phyloP scores from a whole-genome alignment of 2,113 vertebrate species.

The Coracopsis vasa region DNA sequence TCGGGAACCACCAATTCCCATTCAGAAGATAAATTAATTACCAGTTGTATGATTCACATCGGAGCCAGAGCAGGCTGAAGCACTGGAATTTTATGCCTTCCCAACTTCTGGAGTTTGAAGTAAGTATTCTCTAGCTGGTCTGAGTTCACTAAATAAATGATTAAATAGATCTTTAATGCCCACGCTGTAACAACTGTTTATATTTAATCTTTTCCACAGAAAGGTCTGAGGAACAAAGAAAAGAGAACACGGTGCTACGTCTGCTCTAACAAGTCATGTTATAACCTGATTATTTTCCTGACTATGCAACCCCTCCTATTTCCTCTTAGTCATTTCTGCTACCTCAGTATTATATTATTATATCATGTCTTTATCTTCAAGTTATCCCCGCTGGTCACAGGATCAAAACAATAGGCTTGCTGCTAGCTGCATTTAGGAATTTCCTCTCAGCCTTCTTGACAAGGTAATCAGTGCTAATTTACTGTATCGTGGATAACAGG shows the following conservation, averaged over 20 bases:
- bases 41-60: background rate
- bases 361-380: background rate
- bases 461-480: slow-evolving; percentile 1
- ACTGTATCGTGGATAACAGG: background rate
- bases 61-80: background rate
- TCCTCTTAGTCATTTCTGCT: slow-evolving; percentile 44
- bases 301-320: background rate
- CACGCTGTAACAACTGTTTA: background rate
- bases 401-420: slow-evolving; percentile 55
- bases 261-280: background rate
- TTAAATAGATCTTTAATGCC: background rate
- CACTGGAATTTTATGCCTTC: background rate
- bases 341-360: background rate
- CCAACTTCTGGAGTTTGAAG: background rate
- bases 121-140: background rate
- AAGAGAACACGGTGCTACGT: background rate
- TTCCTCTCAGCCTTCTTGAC: slow-evolving; percentile 20
- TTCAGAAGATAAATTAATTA: background rate
- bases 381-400: background rate
- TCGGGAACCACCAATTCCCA: background rate
- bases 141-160: background rate
- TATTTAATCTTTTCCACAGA: background rate
- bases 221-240: background rate
- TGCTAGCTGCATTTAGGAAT: background rate
- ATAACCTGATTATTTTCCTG: slow-evolving; percentile 1